Conservation (phyloP, 2,888 invertebrate species). For the Fragum whitleyi region DNA sequence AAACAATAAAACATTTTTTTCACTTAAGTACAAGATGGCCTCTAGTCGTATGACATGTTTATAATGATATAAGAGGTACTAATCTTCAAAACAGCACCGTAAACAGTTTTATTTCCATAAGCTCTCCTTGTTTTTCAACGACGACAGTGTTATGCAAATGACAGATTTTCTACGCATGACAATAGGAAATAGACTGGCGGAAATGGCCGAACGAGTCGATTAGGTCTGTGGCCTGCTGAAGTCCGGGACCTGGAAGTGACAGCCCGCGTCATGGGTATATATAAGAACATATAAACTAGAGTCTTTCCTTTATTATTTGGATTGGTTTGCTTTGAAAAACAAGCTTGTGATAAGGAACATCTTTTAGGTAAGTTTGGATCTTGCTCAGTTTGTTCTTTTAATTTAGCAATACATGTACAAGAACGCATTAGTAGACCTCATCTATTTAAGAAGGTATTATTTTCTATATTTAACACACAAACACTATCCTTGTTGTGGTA, state of each 20-base stretch:
- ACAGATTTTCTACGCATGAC: slow-evolving; percentile 11
- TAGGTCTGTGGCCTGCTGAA: slow-evolving; percentile 20
- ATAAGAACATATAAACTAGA: slow-evolving; percentile 5
- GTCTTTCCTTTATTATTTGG: slow-evolving; percentile 9
- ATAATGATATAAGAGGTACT: too few species aligned
- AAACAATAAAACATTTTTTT: too few species aligned
- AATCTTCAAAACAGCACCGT: background rate
- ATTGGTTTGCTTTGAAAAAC: slow-evolving; percentile 14
- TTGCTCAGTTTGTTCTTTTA: background rate
- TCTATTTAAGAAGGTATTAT: too few species aligned
- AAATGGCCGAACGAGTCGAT: slow-evolving; percentile 13
- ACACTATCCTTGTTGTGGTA: too few species aligned
- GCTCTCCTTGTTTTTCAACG: background rate
- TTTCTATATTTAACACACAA: too few species aligned
- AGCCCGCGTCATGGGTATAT: slow-evolving; percentile 25
- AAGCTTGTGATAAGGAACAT: background rate
- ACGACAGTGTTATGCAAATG: slow-evolving; percentile 14
- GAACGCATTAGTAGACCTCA: too few species aligned
- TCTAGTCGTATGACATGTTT: too few species aligned
- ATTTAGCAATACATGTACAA: too few species aligned
- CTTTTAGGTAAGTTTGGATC: background rate
- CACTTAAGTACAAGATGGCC: too few species aligned
- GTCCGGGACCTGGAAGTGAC: slow-evolving; percentile 22
- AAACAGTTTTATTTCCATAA: background rate
- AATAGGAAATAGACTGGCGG: slow-evolving; percentile 12